These are phyloP conservation scores for Pipistrellus kuhlii DNA, from an alignment of 2,797 vertebrate species.

Conservation along the genomic window DNA sequence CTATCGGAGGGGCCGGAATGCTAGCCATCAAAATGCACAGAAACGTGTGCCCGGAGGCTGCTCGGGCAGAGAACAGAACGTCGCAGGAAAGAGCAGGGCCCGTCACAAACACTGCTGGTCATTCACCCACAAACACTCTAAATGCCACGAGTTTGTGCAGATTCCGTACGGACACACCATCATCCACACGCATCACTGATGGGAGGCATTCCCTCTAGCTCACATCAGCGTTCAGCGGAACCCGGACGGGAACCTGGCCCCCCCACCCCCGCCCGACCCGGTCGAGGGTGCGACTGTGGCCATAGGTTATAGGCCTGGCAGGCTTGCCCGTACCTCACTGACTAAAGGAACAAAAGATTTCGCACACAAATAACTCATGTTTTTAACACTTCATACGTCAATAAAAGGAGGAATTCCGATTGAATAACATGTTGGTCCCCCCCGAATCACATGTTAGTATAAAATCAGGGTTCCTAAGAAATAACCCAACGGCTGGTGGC, in stretches of 20 bases:
- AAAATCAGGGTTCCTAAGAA: slow-evolving; percentile 59
- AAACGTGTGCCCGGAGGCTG: background rate
- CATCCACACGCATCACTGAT: background rate
- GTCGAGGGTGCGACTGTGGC: accelerated
- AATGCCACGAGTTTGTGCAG: background rate
- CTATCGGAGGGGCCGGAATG: background rate
- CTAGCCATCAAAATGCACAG: background rate
- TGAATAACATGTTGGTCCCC: background rate
- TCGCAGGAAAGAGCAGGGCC: background rate
- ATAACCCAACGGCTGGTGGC: background rate
- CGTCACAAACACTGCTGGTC: background rate
- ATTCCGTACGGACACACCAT: no score
- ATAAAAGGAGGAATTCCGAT: slow-evolving; percentile 35
- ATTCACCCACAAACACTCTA: background rate
- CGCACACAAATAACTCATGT: slow-evolving; percentile 27
- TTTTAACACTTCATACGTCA: slow-evolving; percentile 1
- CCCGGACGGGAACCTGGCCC: background rate
- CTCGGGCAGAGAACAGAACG: background rate
- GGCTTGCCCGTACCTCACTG: no score
- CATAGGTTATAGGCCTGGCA: accelerated
- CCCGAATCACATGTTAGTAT: slow-evolving; percentile 32
- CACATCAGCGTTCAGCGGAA: background rate
- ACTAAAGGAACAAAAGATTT: background rate
- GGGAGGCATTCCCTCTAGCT: background rate
- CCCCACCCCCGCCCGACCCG: accelerated